phyloP scores from a whole-genome alignment of 92 coral and sea anemone species.

The Muricea muricata region DNA sequence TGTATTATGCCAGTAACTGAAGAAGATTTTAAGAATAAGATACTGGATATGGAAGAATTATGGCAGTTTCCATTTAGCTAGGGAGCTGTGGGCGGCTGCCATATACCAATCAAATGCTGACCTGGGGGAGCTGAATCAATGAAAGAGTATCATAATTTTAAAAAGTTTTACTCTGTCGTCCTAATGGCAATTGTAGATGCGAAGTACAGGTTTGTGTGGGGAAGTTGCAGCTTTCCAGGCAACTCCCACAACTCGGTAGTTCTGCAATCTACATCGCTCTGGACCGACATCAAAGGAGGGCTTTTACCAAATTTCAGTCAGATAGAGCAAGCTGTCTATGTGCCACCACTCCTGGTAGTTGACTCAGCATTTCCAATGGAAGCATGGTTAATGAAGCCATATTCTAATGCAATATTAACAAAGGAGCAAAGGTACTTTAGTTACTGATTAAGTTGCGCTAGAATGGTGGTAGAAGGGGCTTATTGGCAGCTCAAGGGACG shows the following conservation, averaged over 20 bases:
- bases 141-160: conserved; percentile 69
- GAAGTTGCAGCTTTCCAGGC: conserved; percentile 59
- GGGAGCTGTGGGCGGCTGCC: conserved; percentile 44
- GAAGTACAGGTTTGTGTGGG: conserved; percentile 56
- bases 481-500: conserved; percentile 23
- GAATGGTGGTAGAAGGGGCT: conserved; percentile 28
- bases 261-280: neutral
- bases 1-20: conserved; percentile 25
- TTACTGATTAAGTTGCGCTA: conserved; percentile 5
- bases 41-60: conserved; percentile 41
- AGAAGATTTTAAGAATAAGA: conserved; percentile 3
- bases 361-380: conserved; percentile 41
- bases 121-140: conserved; percentile 56
- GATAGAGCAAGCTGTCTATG: neutral
- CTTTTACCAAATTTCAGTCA: conserved; percentile 12
- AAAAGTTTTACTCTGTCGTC: conserved; percentile 59
- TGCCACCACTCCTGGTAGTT: conserved; percentile 26
- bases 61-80: conserved; percentile 51
- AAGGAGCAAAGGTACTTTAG: conserved; percentile 2
- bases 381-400: conserved; percentile 32
- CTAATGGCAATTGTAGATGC: conserved; percentile 69
- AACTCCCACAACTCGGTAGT: conserved; percentile 32
- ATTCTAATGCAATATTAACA: conserved; percentile 13
- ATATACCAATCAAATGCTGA: conserved; percentile 55
- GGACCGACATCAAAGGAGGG: no score